phyloP scores from a whole-genome alignment of 2,113 vertebrate genomes.

The Dipodomys ordii region DNA sequence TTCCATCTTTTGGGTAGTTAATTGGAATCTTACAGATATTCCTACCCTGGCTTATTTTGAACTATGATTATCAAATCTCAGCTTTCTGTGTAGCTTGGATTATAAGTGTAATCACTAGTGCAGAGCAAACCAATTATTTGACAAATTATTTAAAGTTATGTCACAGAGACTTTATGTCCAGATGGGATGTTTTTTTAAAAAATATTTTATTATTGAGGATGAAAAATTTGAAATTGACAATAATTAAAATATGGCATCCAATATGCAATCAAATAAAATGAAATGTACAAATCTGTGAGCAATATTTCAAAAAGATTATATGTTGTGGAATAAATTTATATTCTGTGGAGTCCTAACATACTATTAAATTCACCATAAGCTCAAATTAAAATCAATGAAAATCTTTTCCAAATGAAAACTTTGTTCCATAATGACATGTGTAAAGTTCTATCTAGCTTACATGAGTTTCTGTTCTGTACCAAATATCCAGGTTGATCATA shows the following conservation, averaged over 20 bases:
- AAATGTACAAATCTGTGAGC: not conserved
- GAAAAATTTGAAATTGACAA: conserved; percentile 13
- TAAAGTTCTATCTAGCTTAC: not conserved
- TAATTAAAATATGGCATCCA: not conserved
- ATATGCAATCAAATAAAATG: not conserved
- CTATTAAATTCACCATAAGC: not conserved
- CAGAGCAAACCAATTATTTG: not conserved
- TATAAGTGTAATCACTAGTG: too few relatives aligned
- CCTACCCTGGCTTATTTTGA: too few relatives aligned
- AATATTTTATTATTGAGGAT: conserved; percentile 47
- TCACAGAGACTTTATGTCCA: not conserved
- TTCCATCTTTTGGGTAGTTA: too few relatives aligned
- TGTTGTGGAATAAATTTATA: not conserved
- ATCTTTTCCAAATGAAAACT: conserved; percentile 37
- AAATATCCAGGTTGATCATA: not conserved
- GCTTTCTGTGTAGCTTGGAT: too few relatives aligned
- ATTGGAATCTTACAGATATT: too few relatives aligned
- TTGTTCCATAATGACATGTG: not conserved
- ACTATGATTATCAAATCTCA: too few relatives aligned
- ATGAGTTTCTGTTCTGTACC: not conserved
- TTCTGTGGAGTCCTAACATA: too few relatives aligned
- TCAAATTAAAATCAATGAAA: conserved; percentile 36
- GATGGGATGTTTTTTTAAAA: not conserved
- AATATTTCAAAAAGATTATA: not conserved
- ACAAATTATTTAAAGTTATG: not conserved